Evolutionary conservation across 2,113 vertebrate species (phyloP), one percentile per base, ranked within the genome.

Genomic region (Vireo altiloquus): DNA sequence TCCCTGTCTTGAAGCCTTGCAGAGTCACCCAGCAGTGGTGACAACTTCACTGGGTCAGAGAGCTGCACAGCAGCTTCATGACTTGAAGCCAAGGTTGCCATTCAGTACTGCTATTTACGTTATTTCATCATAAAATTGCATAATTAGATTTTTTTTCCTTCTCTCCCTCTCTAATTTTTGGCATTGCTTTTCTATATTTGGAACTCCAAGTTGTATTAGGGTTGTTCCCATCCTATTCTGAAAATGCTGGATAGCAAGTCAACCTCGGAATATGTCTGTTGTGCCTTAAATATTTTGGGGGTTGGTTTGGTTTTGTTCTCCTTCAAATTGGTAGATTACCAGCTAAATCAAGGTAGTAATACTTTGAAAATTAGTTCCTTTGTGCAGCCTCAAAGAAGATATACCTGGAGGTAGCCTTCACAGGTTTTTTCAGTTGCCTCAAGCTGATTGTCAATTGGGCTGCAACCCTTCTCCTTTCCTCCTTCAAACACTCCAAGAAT

Each of bases 41-140:
- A 63, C 23, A 59, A 5, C 35, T 88, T 66, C 4, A 33, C 35
- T 50, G 39, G 5, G 18, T 39, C 71, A 35, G 10, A 54, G 59
- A 50, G 8, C 52, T 78, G 33, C 18, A 47, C 15, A 53, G 12
- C 31, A 92, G 65, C 72, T 83, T 94, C 31, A 35, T 63, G 37
- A 83, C 69, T 92, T 90, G 89, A 82, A 96, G 42, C 49, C 28
- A 76, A 2, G 75, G 65, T 88, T 95, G 61, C 80, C 54, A 64
- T 80, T 95, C 60, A 63, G 64, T 84, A 59, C 92, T 87, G 83
- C 31, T 49, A 40, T 71, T 74, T 60, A 85, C 35, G 60, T 53
- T 37, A 84, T 89, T 92, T 74, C 42, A 65, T 88, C 7, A 25
- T 86, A 33, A 90, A 95, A 91, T 83, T 25, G 19, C 27, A 35